Percentiles rank a stretch among this genome's conserved stretches.
phyloP scores from a whole-genome alignment of 1,140 invertebrate species.

The Pseudachorutes palmiensis region DNA sequence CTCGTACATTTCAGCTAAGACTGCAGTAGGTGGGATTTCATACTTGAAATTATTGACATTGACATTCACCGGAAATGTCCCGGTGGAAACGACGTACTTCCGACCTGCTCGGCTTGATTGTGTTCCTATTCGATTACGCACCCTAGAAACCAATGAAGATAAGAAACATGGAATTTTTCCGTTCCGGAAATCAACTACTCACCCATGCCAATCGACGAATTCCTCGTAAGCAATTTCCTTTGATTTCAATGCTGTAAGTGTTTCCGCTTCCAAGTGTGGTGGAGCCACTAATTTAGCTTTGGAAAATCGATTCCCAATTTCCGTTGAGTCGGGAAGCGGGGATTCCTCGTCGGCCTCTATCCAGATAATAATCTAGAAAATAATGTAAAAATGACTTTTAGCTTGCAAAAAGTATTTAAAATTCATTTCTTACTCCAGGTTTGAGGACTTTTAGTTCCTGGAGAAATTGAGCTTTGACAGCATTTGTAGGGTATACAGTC shows the following conservation, averaged over 20 bases:
- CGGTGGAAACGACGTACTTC: neutral
- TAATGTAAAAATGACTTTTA: no score
- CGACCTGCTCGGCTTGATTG: no score
- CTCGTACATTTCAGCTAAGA: neutral
- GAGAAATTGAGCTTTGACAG: neutral
- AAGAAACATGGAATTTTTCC: no score
- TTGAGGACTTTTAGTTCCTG: neutral
- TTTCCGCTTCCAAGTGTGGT: neutral
- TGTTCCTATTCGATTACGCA: no score
- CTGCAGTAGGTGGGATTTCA: neutral
- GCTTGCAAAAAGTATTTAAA: no score
- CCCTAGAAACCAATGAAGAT: no score
- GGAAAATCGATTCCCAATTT: no score
- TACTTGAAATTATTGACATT: constrained; percentile 1
- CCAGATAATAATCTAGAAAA: no score
- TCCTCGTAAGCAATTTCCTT: neutral
- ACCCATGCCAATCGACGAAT: no score
- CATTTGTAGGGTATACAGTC: neutral
- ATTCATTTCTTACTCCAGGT: neutral
- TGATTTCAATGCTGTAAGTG: neutral
- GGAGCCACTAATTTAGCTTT: neutral
- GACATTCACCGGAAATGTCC: neutral
- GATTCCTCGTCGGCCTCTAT: no score
- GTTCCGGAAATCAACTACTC: no score
- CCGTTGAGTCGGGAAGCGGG: no score